Base-by-base conservation (phyloP, 2,797 vertebrate species). In the Phrynocephalus guinanensis region DNA sequence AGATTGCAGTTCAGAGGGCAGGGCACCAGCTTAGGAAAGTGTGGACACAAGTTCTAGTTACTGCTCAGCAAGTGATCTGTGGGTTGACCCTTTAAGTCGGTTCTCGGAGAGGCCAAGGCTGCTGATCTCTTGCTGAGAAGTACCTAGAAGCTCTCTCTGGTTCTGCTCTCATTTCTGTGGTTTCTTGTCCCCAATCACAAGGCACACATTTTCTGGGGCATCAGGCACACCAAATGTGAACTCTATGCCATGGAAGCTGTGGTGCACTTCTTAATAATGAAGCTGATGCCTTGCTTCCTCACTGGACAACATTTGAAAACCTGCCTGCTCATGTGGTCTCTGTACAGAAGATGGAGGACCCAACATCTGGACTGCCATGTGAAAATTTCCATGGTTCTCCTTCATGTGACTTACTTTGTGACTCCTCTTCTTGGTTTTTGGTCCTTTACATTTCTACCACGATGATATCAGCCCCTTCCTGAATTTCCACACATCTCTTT, bases 1-100 rank as follows among this genome's bases (percentile, higher is more conserved):
- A 73, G 70, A 88, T 38, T n/a, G 38, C 44, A 11, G 56, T 88
- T 88, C 83, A 81, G 77, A 85, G 83, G 83, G 78, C 87, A 88
- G 52, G 30, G 78, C 56, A 67, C 70, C 48, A 85, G 56, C 68
- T 80, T 67, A n/a, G 77, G 83, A 85, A 85, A 68, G 30, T 10
- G 26, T 70, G 44, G 44, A 28, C 33, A 56, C 38, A 33, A 50
- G 30, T 81, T 75, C 83, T 81, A 85, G 83, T 85, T 88, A 80
- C 28, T 76, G 78, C 60, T 75, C 83, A 85, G 87, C 79, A 75
- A 81, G 56, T 75, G 70, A 80, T 84, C 30, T 73, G 56, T 22
- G 66, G 56, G 11, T 52, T 81, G 77, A 88, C 38, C 77, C 71
- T 88, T 68, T 67, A 38, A 75, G 70, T 48, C 52, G 67, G 70